Conservation (phyloP, 2,113 vertebrate species). For the Mellivora capensis region DNA sequence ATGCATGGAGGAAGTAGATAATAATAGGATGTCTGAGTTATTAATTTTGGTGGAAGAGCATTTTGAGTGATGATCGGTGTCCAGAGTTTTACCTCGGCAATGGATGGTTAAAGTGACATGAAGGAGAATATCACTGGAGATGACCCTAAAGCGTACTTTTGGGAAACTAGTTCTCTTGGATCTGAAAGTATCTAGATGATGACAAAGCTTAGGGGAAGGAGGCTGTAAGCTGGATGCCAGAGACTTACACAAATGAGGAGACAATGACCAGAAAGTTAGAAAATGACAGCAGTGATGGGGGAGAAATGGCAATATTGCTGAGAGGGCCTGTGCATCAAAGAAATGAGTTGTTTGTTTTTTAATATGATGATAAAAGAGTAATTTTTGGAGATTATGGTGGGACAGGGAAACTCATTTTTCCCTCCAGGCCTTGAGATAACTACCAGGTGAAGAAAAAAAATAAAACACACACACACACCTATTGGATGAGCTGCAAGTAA, state of each 20-base stretch:
- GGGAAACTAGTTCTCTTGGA: neutral
- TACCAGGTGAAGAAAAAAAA: neutral
- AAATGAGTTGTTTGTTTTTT: neutral
- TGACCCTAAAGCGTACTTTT: neutral
- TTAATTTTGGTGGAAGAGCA: neutral
- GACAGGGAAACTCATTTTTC: neutral
- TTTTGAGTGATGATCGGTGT: conserved; percentile 19
- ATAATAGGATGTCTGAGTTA: neutral
- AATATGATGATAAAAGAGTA: neutral
- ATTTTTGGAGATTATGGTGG: neutral
- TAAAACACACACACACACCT: neutral
- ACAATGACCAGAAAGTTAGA: neutral
- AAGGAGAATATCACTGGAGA: neutral
- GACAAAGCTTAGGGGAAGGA: neutral
- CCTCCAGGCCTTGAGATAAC: neutral
- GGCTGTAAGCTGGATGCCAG: neutral
- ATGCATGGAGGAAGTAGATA: neutral
- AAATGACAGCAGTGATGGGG: neutral
- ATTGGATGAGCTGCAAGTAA: neutral
- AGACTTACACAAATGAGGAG: neutral
- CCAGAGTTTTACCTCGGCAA: neutral
- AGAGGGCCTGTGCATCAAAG: neutral
- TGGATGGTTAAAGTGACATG: neutral
- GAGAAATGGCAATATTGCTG: neutral
- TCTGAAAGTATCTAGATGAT: neutral